Evolutionary conservation across 2,888 invertebrate genomes (phyloP).

Genomic region (Ariolimax columbianus): DNA sequence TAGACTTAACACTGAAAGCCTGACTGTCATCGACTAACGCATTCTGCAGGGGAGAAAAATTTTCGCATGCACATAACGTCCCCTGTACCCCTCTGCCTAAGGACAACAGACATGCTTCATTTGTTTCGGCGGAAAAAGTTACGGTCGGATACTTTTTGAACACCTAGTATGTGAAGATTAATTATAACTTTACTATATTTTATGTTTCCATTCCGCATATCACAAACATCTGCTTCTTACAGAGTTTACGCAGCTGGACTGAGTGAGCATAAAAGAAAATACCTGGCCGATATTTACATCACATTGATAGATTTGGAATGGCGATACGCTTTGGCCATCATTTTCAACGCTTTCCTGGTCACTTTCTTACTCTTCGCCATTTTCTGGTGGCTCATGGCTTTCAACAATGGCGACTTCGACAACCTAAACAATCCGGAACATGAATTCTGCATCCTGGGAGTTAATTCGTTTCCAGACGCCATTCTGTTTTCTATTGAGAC

Average conservation of each 20-base stretch:
- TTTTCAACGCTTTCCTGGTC: conserved; percentile 89
- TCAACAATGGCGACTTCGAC: conserved; percentile 60
- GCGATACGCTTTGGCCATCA: conserved; percentile 89
- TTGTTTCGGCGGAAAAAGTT: no score
- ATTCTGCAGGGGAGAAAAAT: no score
- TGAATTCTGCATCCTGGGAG: conserved; percentile 49
- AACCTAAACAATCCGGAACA: conserved; percentile 58
- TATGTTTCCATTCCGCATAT: neutral
- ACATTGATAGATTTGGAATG: conserved; percentile 96
- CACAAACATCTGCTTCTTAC: neutral
- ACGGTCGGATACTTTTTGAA: no score
- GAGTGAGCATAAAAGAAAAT: conserved; percentile 86
- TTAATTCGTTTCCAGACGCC: conserved; percentile 47
- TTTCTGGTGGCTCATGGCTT: conserved; percentile 77
- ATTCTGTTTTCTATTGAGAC: conserved; percentile 49
- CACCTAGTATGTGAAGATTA: no score
- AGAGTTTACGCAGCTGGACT: conserved; percentile 83
- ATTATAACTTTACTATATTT: no score
- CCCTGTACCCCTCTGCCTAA: no score
- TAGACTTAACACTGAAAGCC: no score
- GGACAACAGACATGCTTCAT: no score
- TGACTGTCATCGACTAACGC: no score
- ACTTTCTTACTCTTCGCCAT: conserved; percentile 86
- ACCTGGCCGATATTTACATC: conserved; percentile 88
- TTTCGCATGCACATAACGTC: no score